phyloP scores from a whole-genome alignment of 2,888 invertebrate species.

The Yponomeuta cagnagella region DNA sequence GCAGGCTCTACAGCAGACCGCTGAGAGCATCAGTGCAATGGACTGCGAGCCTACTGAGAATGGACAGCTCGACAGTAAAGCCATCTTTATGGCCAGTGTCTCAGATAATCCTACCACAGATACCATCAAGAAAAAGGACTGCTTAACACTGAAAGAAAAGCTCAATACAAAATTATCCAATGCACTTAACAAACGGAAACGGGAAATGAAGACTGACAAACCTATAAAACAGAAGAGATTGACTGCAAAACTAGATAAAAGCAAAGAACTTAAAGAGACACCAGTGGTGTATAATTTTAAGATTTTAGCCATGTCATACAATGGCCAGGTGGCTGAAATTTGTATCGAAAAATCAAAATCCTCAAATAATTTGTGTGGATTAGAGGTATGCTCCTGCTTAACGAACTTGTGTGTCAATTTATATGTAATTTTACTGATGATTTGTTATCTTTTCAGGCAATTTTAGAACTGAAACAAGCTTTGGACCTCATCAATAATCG shows the following conservation, averaged over 20 bases:
- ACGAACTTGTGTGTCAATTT: not conserved
- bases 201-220: slow-evolving; percentile 54
- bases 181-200: slow-evolving; percentile 64
- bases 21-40: slow-evolving; percentile 23
- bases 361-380: slow-evolving; percentile 31
- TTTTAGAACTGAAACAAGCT: slow-evolving; percentile 84
- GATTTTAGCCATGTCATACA: slow-evolving; percentile 46
- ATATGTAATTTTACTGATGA: not conserved
- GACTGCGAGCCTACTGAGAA: slow-evolving; percentile 21
- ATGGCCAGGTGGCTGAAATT: slow-evolving; percentile 56
- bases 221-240: slow-evolving; percentile 51
- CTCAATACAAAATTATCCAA: slow-evolving; percentile 60
- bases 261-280: slow-evolving; percentile 13
- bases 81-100: slow-evolving; percentile 38
- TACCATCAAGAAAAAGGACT: slow-evolving; percentile 61
- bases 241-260: slow-evolving; percentile 30
- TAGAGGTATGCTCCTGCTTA: slow-evolving; percentile 41
- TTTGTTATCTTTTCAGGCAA: slow-evolving; percentile 71
- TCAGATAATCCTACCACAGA: slow-evolving; percentile 30
- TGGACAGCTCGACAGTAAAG: slow-evolving; percentile 18
- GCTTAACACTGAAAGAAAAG: slow-evolving; percentile 63
- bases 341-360: slow-evolving; percentile 44
- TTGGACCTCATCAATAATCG: slow-evolving; percentile 63
- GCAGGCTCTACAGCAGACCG: slow-evolving; percentile 28
- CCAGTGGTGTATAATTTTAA: slow-evolving; percentile 30